Conservation (phyloP, 2,888 invertebrate species). For the Pseudococcus viburni region DNA sequence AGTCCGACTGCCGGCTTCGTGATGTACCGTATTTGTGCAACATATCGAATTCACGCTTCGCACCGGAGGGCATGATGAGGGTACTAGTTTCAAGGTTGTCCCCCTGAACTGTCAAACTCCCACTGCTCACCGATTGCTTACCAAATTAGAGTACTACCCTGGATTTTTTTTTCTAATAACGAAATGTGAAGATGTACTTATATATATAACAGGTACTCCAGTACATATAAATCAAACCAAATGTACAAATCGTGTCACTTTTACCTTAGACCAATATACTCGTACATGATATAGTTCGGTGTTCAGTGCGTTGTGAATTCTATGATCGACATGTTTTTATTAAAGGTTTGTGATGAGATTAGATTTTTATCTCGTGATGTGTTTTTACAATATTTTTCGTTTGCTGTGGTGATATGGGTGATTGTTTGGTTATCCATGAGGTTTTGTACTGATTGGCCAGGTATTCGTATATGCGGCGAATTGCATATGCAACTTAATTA, state of each 20-base stretch:
- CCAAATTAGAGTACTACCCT: slow-evolving; percentile 63
- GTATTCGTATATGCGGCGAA: slow-evolving; percentile 12
- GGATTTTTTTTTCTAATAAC: slow-evolving; percentile 42
- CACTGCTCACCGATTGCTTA: slow-evolving; percentile 53
- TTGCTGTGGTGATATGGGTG: neutral
- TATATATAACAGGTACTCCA: slow-evolving; percentile 45
- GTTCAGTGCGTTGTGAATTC: slow-evolving; percentile 24
- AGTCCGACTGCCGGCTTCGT: slow-evolving; percentile 65
- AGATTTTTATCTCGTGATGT: slow-evolving; percentile 19
- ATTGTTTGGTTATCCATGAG: neutral
- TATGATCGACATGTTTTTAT: slow-evolving; percentile 7
- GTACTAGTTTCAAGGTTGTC: slow-evolving; percentile 59
- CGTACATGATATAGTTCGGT: slow-evolving; percentile 34
- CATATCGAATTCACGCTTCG: slow-evolving; percentile 62
- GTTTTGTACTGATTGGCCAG: neutral
- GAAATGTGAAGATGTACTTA: slow-evolving; percentile 60
- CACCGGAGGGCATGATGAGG: slow-evolving; percentile 52
- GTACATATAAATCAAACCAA: slow-evolving; percentile 12
- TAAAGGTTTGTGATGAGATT: slow-evolving; percentile 32
- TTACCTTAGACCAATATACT: slow-evolving; percentile 10
- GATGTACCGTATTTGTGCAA: slow-evolving; percentile 63
- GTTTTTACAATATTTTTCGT: neutral
- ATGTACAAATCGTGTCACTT: slow-evolving; percentile 59
- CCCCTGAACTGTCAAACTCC: slow-evolving; percentile 58
- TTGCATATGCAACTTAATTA: slow-evolving; percentile 46